Base-by-base conservation (phyloP, 2,113 vertebrate species). In the Acinonyx jubatus region DNA sequence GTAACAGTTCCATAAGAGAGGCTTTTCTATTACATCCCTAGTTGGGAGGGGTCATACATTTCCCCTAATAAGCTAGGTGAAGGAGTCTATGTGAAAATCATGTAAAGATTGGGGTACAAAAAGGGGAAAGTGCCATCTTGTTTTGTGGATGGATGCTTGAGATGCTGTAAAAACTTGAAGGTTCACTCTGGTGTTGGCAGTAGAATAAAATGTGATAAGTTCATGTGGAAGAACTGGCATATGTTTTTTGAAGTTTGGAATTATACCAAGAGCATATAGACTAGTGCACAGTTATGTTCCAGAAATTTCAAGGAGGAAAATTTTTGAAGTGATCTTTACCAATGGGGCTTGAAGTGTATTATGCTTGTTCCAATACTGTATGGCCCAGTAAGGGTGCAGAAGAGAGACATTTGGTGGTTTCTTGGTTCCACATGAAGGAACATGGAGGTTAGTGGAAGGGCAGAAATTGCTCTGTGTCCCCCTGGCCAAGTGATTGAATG, bases 11-110 rank as follows among this genome's bases (percentile, higher is more conserved):
- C 81, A 68, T 85, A 96, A 92, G 45, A 79, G 27, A 79, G 55
- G 27, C 21, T 92, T 96, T 93, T 97, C 21, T 97, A 3, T 81
- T 92, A 94, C 36, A 33, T 96, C 45, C 5, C 5, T 92, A 48
- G 11, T 48, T 76, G 73, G 5, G 38, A 84, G n/a, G 27, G 63
- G 5, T 4, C 9, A 15, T 55, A 5, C 14, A 65, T 85, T 89
- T 95, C 33, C 68, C 38, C 50, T 94, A n/a, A 80, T 79, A 92
- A 95, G 81, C 11, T 90, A 86, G 52, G 23, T 83, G 45, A 83
- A 27, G n/a, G n/a, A 33, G 5, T 83, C 68, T 91, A 18, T 25
- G 69, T 48, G 79, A 94, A 84, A 97, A 65, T 91, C 0, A 7
- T 31, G 21, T 80, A 63, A 48, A 73, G 65, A 74, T 14, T 52